Base-by-base conservation (phyloP, 1,140 invertebrate species). In the Drosophila setifemur region DNA sequence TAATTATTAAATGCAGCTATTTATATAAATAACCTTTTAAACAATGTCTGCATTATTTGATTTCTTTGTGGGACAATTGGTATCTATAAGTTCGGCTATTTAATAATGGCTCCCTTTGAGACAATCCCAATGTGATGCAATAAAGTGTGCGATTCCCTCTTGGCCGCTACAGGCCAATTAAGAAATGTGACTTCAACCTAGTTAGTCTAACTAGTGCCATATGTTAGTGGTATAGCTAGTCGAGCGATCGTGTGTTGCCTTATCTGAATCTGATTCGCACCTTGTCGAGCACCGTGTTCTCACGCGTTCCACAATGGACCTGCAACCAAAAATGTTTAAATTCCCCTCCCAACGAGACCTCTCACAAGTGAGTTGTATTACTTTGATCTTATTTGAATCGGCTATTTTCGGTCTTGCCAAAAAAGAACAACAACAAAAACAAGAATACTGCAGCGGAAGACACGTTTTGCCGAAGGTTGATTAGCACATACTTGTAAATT, bases 401-500 rank as follows among this genome's bases (percentile, higher is more conserved):
- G 21, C 5, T 19, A 29, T 18, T 39, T 48, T 48, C 8, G 40
- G 16, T 12, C 47, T 35, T 63, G 21, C 48, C 39, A 54, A 71
- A 37, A 49, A 50, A 3, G 29, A 55, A 7, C 14, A 26, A 4
- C 7, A 37, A 37, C 2, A 14, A 16, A 18, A 37, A 37, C 12
- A 6, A 2, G 3, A 37, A 3, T 7, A 9, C 29, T 37, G 58
- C 33, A 50, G 18, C 45, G 57, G 50, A 48, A 57, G 39, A 35
- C 37, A 35, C 19, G 52, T 35, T 35, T 19, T 29, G 12, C 12
- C 25, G 11, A 55, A 64, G 31, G 33, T 31, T 60, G 68, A 73
- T 85, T 83, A 78, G 35, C 78, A 78, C 63, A 44, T 74, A 60
- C 23, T 33, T 53, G 64, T 58, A 45, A 77, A 76, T 68, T 66